Evolutionary conservation across 64 coral and sea anemone species (phyloP), one percentile per base, ranked within the genome.

Genomic region (Actinia equina): DNA sequence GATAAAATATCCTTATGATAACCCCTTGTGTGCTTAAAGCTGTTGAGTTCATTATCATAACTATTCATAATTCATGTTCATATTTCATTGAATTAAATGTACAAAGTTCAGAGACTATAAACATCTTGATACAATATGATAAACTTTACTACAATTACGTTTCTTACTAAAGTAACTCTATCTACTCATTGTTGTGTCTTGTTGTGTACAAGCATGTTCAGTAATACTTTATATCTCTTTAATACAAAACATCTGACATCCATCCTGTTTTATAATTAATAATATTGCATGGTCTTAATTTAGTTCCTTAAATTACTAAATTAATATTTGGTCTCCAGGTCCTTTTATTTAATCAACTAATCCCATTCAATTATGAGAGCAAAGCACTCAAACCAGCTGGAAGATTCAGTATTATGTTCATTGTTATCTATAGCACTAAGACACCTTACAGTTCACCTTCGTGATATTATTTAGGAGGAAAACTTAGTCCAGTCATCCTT

Each of bases 251-350:
- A 74, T 0, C 69, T 74, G 69, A 27, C 26, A 14, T 74, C 25
- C 69, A 19, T 65, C 17, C 62, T 65, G 62, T 19, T 15, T 30
- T 74, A 26, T 37, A 37, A 37, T 30, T 74, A 37, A 30, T 74
- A 49, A 15, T 74, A 27, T 12, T 30, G 69, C 25, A 30, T 2
- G 13, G 69, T 74, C 27, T 74, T 74, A 27, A 74, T 74, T 74
- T 30, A 74, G 69, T 74, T 74, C 25, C 20, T 74, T 74, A 74
- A 74, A 74, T 74, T 30, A 74, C 69, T 74, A 27, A 74, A 74
- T 74, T 74, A 15, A 74, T 74, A 74, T 74, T 41, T 74, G 37
- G 69, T 14, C 13, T 74, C 13, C 9, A 42, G 69, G 69, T 14
- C 55, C 20, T 74, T 74, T 27, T 30, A 42, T 74, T 74, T 74